phyloP scores from a whole-genome alignment of 2,888 invertebrate genomes.

The Spisula subtruncata region DNA sequence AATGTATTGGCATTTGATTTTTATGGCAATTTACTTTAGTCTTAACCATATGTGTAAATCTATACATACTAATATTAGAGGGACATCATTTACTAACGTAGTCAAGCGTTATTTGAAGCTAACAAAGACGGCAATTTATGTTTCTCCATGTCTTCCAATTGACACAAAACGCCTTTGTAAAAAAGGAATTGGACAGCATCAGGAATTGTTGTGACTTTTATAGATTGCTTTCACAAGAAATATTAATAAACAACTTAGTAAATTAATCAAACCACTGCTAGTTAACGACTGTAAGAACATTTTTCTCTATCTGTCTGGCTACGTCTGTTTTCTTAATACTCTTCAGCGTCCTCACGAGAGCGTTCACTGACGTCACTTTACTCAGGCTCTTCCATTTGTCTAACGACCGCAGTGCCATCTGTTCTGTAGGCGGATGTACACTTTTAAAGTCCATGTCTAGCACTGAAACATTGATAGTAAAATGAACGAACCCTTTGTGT shows the following conservation, averaged over 20 bases:
- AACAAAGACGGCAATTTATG: no score
- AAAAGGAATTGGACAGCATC: no score
- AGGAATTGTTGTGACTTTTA: not conserved
- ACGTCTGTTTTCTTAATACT: constrained; percentile 77
- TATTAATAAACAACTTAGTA: not conserved
- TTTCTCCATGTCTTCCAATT: not conserved
- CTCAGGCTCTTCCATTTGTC: constrained; percentile 83
- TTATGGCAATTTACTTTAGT: no score
- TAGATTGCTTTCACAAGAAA: not conserved
- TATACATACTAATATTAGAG: no score
- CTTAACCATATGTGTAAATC: no score
- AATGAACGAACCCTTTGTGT: no score
- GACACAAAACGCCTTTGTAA: not conserved
- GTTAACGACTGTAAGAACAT: constrained; percentile 72
- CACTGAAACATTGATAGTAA: constrained; percentile 50
- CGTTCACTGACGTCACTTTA: constrained; percentile 79
- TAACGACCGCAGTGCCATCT: constrained; percentile 77
- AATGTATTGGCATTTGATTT: no score
- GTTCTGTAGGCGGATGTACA: constrained; percentile 68
- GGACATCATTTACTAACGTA: no score
- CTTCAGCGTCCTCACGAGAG: constrained; percentile 77
- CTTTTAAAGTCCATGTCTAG: constrained; percentile 71
- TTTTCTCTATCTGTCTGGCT: constrained; percentile 76
- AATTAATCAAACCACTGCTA: constrained; percentile 35
- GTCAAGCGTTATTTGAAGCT: no score